These are phyloP conservation scores for Lophius piscatorius DNA, from an alignment of 2,113 vertebrate species.

Conservation along the genomic window DNA sequence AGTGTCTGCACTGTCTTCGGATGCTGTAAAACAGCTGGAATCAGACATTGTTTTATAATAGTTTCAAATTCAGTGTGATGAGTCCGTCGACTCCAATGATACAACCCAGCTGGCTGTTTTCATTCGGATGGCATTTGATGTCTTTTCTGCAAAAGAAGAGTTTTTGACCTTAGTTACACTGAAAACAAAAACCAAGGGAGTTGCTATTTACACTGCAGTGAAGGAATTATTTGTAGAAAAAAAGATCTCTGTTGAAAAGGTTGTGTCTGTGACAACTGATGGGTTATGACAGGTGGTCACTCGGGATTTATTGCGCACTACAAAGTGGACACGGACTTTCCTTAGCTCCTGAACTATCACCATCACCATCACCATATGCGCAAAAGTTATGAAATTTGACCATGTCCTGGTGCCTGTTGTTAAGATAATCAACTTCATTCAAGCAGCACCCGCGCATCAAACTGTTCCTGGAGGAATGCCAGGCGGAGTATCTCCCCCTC, in stretches of 20 bases:
- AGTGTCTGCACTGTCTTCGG: background rate
- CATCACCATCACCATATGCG: background rate
- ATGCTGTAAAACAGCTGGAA: background rate
- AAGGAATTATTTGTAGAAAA: background rate
- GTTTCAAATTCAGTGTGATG: background rate
- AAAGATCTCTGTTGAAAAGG: background rate
- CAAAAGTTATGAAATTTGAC: conserved; percentile 3
- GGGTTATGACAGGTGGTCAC: background rate
- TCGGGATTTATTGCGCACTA: background rate
- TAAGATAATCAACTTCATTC: conserved; percentile 9
- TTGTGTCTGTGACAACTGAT: background rate
- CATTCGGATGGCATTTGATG: background rate
- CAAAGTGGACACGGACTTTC: background rate
- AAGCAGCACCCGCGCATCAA: background rate
- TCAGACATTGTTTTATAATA: too few species aligned
- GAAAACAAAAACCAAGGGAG: too few species aligned
- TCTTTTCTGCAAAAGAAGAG: background rate
- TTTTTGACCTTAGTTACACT: background rate
- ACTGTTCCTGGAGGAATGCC: background rate
- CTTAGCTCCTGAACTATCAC: background rate
- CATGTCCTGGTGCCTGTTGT: conserved; percentile 1
- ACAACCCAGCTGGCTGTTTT: too few species aligned
- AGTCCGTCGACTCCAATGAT: background rate
- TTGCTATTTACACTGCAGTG: background rate
- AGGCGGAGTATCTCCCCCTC: too few species aligned